These are phyloP conservation scores for Poecilia picta DNA, from an alignment of 2,797 vertebrate genomes.

Conservation along the genomic window DNA sequence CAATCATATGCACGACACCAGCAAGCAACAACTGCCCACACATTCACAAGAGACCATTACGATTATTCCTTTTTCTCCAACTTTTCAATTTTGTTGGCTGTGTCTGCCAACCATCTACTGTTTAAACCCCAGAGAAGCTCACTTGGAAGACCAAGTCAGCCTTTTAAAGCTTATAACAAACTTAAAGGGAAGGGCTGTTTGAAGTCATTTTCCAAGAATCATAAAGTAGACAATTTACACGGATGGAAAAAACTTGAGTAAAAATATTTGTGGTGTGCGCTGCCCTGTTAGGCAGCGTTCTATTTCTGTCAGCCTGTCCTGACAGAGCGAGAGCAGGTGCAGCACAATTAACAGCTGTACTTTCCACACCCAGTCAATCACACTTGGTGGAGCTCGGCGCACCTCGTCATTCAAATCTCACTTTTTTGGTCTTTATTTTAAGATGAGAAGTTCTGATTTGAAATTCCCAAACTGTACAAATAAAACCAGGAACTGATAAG, in stretches of 20 bases:
- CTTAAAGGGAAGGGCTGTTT: not conserved
- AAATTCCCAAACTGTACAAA: not conserved
- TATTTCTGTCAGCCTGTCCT: constrained; percentile 76
- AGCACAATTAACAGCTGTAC: constrained; percentile 76
- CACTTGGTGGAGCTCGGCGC: constrained; percentile 17
- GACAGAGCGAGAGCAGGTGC: constrained; percentile 79
- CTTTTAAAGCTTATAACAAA: not conserved
- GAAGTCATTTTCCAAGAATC: not conserved
- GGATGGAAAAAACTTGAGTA: constrained; percentile 38
- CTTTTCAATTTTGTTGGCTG: not conserved
- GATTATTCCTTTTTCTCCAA: not conserved
- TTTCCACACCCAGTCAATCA: constrained; percentile 31
- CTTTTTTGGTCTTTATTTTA: not conserved
- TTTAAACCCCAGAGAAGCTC: not conserved
- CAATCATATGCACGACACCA: not conserved
- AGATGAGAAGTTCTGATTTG: not conserved
- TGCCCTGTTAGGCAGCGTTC: constrained; percentile 58
- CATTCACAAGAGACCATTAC: not conserved
- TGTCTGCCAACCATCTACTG: not conserved
- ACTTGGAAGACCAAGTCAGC: not conserved
- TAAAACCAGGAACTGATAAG: not conserved
- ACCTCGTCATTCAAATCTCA: constrained; percentile 1
- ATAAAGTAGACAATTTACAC: constrained; percentile 11
- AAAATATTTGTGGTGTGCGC: constrained; percentile 35
- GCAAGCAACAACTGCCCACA: not conserved